phyloP scores from a whole-genome alignment of 2,113 vertebrate species.

The Corythoichthys haematopterus region DNA sequence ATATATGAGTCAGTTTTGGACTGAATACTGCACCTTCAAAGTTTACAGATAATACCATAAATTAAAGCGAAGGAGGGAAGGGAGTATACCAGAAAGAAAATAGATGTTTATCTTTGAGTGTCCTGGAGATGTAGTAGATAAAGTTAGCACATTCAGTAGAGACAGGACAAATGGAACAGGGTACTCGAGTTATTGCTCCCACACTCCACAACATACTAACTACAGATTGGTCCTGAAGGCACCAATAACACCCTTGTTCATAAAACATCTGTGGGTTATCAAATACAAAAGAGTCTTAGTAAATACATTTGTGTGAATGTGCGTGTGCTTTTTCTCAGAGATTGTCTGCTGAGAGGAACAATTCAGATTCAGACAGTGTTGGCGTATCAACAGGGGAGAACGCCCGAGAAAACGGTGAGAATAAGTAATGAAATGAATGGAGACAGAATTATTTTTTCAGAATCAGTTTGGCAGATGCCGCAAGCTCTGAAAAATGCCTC shows the following conservation, averaged over 20 bases:
- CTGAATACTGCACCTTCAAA: conserved; percentile 15
- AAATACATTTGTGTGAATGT: conserved; percentile 19
- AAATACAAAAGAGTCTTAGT: neutral
- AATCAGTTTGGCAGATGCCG: neutral
- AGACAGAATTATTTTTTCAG: neutral
- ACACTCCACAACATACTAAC: neutral
- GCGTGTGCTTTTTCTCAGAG: conserved; percentile 66
- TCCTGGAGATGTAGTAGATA: neutral
- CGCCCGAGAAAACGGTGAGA: conserved; percentile 78
- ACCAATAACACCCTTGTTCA: neutral
- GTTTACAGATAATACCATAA: conserved; percentile 10
- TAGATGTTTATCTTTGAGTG: conserved; percentile 1
- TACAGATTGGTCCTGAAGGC: neutral
- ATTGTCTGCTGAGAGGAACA: conserved; percentile 84
- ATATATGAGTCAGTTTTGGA: conserved; percentile 23
- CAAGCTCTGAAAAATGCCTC: neutral
- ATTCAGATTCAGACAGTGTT: conserved; percentile 85
- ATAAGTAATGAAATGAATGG: conserved; percentile 7
- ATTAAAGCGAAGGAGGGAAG: conserved; percentile 6
- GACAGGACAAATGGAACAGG: neutral
- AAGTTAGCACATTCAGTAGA: neutral
- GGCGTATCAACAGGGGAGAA: conserved; percentile 71
- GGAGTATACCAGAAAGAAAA: neutral
- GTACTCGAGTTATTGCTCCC: neutral
- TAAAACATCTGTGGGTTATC: neutral